Percentiles rank a stretch among this genome's conserved stretches.
Evolutionary conservation across 2,888 invertebrate species (phyloP).

Genomic region (Torymus tubicola): DNA sequence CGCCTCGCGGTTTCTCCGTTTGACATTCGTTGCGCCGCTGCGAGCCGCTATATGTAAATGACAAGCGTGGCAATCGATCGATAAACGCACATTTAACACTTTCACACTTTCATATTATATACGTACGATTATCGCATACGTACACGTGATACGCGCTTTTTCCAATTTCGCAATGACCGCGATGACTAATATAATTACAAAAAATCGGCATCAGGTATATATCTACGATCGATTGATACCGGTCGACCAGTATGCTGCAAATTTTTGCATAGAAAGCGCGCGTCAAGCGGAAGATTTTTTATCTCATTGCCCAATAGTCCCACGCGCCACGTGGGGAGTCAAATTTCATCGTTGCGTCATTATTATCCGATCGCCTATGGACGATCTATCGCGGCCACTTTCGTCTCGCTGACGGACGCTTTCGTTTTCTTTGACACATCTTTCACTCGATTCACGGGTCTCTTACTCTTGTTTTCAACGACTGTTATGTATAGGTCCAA

Average conservation of each 20-base stretch:
- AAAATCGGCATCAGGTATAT: constrained; percentile 12
- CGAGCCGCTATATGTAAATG: not conserved
- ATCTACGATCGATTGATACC: not conserved
- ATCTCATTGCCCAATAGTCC: constrained; percentile 6
- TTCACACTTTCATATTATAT: no score
- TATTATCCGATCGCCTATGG: constrained; percentile 18
- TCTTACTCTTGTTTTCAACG: constrained; percentile 32
- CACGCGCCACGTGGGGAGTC: constrained; percentile 20
- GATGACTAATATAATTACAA: constrained; percentile 25
- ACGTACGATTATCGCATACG: no score
- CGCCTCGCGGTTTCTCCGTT: not conserved
- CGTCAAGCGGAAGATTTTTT: constrained; percentile 23
- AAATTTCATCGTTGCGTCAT: constrained; percentile 47
- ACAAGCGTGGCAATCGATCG: not conserved
- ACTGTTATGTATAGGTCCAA: constrained; percentile 61
- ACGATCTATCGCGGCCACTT: constrained; percentile 43
- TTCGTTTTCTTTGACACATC: constrained; percentile 35
- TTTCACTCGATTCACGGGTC: not conserved
- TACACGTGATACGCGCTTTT: no score
- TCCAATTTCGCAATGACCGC: not conserved
- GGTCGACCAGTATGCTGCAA: constrained; percentile 9
- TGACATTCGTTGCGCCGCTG: no score
- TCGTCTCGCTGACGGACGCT: constrained; percentile 49
- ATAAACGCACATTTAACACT: not conserved
- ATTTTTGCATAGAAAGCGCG: constrained; percentile 48